Evolutionary conservation across 1,140 invertebrate genomes (phyloP).

Genomic region (Drosophila kepulauana): DNA sequence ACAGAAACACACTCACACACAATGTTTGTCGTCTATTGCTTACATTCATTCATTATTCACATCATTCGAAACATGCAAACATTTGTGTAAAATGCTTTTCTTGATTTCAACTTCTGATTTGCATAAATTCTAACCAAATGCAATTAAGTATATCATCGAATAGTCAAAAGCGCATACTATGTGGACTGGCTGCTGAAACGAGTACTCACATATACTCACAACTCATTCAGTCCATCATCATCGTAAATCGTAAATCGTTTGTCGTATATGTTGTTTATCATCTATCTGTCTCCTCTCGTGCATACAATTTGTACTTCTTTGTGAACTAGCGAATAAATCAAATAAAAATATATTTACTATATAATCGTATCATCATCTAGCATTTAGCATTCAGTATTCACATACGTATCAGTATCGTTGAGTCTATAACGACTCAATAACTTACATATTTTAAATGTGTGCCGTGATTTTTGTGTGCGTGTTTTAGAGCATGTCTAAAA

Average conservation of each 20-base stretch:
- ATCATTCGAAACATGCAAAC: slow-evolving; percentile 14
- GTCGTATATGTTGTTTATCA: slow-evolving; percentile 42
- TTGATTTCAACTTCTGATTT: slow-evolving; percentile 41
- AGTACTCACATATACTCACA: slow-evolving; percentile 5
- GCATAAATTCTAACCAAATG: slow-evolving; percentile 26
- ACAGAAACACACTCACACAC: not conserved
- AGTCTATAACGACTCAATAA: not conserved
- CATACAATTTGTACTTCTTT: slow-evolving; percentile 34
- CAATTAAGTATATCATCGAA: not conserved
- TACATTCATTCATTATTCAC: slow-evolving; percentile 19
- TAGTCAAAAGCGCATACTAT: not conserved
- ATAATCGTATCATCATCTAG: slow-evolving; percentile 10
- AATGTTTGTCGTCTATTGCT: slow-evolving; percentile 3
- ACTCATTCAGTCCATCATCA: slow-evolving; percentile 4
- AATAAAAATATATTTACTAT: slow-evolving; percentile 12
- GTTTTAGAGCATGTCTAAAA: slow-evolving; percentile 61
- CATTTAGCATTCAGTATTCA: slow-evolving; percentile 7
- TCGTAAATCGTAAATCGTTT: slow-evolving; percentile 22
- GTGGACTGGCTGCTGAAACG: not conserved
- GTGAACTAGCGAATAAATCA: slow-evolving; percentile 25
- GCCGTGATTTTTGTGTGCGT: slow-evolving; percentile 39
- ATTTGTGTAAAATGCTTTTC: slow-evolving; percentile 24
- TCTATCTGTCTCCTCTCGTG: slow-evolving; percentile 59
- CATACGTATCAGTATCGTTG: slow-evolving; percentile 23
- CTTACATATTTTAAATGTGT: not conserved